These are phyloP conservation scores for Cremastinae sp. DNA, from an alignment of 2,888 invertebrate genomes.

Conservation along the genomic window DNA sequence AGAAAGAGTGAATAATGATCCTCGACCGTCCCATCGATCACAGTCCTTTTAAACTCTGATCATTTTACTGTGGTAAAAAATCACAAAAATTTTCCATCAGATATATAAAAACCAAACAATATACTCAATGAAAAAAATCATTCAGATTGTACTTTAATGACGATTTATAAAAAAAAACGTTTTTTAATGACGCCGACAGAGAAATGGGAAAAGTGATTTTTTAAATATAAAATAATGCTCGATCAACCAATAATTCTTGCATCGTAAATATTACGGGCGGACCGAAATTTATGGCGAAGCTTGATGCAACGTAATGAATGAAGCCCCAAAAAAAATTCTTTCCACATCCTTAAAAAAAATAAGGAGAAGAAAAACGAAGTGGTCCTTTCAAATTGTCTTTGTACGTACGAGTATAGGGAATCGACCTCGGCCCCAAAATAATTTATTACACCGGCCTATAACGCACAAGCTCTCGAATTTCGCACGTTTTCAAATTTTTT, in stretches of 20 bases:
- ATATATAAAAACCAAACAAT: no score
- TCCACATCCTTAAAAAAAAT: slow-evolving; percentile 51
- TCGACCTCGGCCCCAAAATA: slow-evolving; percentile 72
- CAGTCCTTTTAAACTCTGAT: no score
- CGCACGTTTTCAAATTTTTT: background rate
- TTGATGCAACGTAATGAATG: slow-evolving; percentile 3
- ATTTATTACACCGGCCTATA: slow-evolving; percentile 68
- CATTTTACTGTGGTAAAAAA: no score
- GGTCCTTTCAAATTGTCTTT: slow-evolving; percentile 70
- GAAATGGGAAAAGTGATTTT: no score
- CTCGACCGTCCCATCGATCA: no score
- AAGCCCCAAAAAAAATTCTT: slow-evolving; percentile 15
- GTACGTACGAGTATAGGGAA: slow-evolving; percentile 36
- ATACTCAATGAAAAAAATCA: no score
- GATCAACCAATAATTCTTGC: slow-evolving; percentile 4
- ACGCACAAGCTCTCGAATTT: slow-evolving; percentile 39
- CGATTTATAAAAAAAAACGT: background rate
- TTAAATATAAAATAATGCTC: slow-evolving; percentile 3
- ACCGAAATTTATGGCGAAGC: slow-evolving; percentile 31
- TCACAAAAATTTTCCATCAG: no score
- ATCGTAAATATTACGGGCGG: slow-evolving; percentile 31
- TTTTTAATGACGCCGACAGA: no score
- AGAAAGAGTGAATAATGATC: no score
- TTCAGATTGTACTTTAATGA: background rate
- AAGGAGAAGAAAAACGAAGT: slow-evolving; percentile 54